phyloP scores from a whole-genome alignment of 2,888 invertebrate genomes.

The Drosophila demipolita region DNA sequence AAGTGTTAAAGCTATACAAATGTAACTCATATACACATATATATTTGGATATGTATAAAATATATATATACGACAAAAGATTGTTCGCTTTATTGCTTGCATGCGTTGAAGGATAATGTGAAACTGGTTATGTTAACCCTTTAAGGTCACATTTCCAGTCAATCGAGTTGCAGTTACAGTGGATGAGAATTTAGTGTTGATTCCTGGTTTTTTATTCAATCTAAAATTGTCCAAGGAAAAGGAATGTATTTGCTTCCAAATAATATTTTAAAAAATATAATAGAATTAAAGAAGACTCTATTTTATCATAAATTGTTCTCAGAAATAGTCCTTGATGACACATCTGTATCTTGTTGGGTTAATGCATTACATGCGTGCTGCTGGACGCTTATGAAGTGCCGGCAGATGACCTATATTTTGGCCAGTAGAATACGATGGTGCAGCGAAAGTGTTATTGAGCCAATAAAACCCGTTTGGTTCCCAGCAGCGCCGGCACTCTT shows the following conservation, averaged over 20 bases:
- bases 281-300: not conserved
- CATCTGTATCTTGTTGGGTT: conserved; percentile 36
- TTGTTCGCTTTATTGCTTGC: conserved; percentile 33
- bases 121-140: conserved; percentile 63
- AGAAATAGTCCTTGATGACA: not conserved
- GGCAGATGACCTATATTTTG: conserved; percentile 67
- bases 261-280: not conserved
- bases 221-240: not conserved
- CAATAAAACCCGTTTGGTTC: conserved; percentile 66
- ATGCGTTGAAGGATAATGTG: conserved; percentile 59
- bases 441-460: conserved; percentile 78
- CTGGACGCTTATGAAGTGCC: conserved; percentile 29
- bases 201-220: not conserved
- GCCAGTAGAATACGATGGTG: conserved; percentile 63
- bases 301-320: not conserved
- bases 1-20: conserved; percentile 37
- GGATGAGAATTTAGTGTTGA: not conserved
- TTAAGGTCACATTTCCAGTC: conserved; percentile 15
- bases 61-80: conserved; percentile 16
- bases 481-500: conserved; percentile 38
- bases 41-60: conserved; percentile 14
- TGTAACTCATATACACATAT: conserved; percentile 35
- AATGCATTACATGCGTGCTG: conserved; percentile 36
- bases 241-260: not conserved
- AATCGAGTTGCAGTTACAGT: conserved; percentile 1